Conservation (phyloP, 2,797 vertebrate species). For the Otolemur crassicaudatus region DNA sequence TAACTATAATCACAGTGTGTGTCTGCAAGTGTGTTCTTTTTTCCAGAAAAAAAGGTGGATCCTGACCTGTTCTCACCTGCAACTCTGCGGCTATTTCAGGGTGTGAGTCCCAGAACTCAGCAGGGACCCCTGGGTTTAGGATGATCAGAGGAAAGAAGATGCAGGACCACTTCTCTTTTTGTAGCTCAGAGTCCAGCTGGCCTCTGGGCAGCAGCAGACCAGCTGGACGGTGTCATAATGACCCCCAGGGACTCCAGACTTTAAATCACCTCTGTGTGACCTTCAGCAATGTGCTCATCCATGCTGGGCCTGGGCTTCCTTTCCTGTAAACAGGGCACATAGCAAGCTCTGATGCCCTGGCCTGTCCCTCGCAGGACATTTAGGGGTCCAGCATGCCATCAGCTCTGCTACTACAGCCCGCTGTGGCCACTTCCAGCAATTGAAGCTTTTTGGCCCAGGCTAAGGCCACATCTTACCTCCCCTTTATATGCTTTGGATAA, state of each 20-base stretch:
- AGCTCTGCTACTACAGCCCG: background rate
- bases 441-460: no score
- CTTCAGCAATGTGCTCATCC: background rate
- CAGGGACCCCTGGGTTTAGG: background rate
- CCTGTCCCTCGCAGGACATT: background rate
- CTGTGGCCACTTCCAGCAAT: background rate
- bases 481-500: accelerated
- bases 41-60: background rate
- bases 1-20: background rate
- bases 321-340: background rate
- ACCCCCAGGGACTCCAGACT: background rate
- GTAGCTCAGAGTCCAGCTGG: background rate
- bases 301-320: background rate
- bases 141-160: background rate
- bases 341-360: background rate
- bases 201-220: background rate
- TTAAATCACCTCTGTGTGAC: background rate
- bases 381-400: no score
- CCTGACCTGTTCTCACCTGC: background rate
- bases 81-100: background rate
- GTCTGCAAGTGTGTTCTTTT: accelerated
- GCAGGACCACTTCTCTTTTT: no score
- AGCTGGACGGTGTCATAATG: background rate
- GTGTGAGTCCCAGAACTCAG: background rate
- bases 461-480: background rate